These are phyloP conservation scores for Boloria euphrosyne DNA, from an alignment of 2,888 invertebrate genomes.

Conservation along the genomic window DNA sequence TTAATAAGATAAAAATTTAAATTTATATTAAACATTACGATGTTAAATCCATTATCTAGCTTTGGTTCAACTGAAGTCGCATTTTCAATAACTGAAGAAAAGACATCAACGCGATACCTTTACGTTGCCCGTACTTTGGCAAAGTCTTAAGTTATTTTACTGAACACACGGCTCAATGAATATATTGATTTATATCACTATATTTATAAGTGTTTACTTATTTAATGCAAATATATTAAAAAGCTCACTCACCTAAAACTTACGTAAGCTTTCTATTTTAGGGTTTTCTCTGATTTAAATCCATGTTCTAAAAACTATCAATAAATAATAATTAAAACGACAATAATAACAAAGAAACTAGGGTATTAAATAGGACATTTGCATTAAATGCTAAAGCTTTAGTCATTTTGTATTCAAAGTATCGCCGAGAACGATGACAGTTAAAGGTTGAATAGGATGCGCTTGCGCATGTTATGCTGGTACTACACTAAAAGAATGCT, in stretches of 20 bases:
- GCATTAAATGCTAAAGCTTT: slow-evolving; percentile 35
- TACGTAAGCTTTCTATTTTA: too few species aligned
- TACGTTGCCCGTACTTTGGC: too few species aligned
- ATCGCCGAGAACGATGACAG: slow-evolving; percentile 34
- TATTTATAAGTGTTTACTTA: too few species aligned
- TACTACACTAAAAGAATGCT: neutral
- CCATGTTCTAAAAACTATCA: neutral
- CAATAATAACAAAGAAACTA: slow-evolving; percentile 4
- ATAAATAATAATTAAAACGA: neutral
- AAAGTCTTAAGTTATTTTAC: too few species aligned
- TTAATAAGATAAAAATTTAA: too few species aligned
- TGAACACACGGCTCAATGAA: too few species aligned
- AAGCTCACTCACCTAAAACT: too few species aligned
- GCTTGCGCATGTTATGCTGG: slow-evolving; percentile 9
- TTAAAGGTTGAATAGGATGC: slow-evolving; percentile 40
- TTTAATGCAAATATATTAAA: too few species aligned
- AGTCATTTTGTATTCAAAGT: slow-evolving; percentile 38
- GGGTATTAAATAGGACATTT: slow-evolving; percentile 14
- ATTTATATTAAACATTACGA: too few species aligned
- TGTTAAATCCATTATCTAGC: too few species aligned
- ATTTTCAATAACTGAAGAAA: slow-evolving; percentile 45
- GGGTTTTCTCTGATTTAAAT: too few species aligned
- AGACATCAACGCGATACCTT: slow-evolving; percentile 58
- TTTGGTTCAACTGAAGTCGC: neutral
- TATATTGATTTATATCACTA: too few species aligned